Evolutionary conservation across 1,140 invertebrate genomes (phyloP), one percentile per base, ranked within the genome.

Genomic region (Leguminivora glycinivorella): DNA sequence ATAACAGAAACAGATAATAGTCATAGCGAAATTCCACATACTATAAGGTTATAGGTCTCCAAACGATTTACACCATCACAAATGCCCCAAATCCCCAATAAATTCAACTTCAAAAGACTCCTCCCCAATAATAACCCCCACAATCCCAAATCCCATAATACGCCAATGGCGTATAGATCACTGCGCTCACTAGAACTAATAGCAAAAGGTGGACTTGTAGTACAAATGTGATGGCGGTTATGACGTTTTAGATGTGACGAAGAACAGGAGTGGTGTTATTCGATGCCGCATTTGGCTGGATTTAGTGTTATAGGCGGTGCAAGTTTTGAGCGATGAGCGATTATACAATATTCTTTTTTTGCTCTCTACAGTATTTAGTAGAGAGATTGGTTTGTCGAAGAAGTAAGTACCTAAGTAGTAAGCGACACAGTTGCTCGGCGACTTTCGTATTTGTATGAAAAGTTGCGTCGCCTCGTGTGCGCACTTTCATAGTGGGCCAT

Each of bases 131-230:
- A 52, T 9, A 19, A 17, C 19, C 17, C 47, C 19, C 47, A 4
- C 19, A 22, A 22, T 52, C 19, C 17, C n/a, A 17, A 63, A 63
- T 63, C 58, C 26, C 58, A 63, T 63, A 63, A 63, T 31, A n/a
- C 58, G 12, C 6, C 31, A 63, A 63, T 31, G 17, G 58, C 9
- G n/a, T 4, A 29, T 19, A 52, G 4, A 52, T 52, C 17, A n/a
- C 47, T 22, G 47, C 47, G 47, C 47, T 52, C 22, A 52, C 47
- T n/a, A 14, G 6, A 0, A 7, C n/a, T 17, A 5, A 43, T n/a
- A n/a, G 1, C 2, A 43, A 17, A 43, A 17, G 3, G 40, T 14
- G 14, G 40, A n/a, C 14, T 43, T 43, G 4, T 43, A 43, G 40
- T 43, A 43, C 6, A 17, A 6, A 43, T 0, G 17, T 1, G 40